Percentiles rank a stretch among this genome's conserved stretches.
These are phyloP conservation scores for Acyrthosiphon pisum DNA, from an alignment of 1,140 invertebrate species.

Conservation along the genomic window DNA sequence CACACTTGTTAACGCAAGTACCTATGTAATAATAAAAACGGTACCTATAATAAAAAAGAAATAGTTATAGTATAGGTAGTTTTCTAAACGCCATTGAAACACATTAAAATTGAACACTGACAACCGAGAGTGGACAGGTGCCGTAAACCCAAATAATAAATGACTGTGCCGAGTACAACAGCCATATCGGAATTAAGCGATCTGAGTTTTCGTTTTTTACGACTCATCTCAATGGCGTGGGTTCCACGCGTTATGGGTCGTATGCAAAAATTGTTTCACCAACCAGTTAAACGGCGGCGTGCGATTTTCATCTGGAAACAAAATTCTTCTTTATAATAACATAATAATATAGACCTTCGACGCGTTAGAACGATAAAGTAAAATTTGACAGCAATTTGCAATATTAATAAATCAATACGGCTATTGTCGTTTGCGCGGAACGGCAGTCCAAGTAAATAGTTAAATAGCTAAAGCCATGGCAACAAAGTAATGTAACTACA, in stretches of 20 bases:
- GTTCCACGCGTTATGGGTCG: neutral
- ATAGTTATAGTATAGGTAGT: neutral
- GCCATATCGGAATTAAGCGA: constrained; percentile 26
- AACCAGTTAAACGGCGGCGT: neutral
- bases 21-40: neutral
- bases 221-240: neutral
- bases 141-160: constrained; percentile 41
- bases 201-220: constrained; percentile 35
- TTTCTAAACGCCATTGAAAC: neutral
- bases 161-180: neutral
- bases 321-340: neutral
- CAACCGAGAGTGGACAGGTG: neutral
- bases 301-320: neutral
- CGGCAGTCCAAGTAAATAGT: neutral
- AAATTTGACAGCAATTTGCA: neutral
- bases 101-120: neutral
- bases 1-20: neutral
- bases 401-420: neutral
- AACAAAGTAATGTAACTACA: neutral
- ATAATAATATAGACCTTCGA: neutral
- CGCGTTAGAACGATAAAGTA: neutral
- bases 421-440: neutral
- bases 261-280: constrained; percentile 10
- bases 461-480: neutral
- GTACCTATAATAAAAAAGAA: neutral